Base-by-base conservation (phyloP, 92 coral and sea anemone species). In the Zoanthus solanderi region DNA sequence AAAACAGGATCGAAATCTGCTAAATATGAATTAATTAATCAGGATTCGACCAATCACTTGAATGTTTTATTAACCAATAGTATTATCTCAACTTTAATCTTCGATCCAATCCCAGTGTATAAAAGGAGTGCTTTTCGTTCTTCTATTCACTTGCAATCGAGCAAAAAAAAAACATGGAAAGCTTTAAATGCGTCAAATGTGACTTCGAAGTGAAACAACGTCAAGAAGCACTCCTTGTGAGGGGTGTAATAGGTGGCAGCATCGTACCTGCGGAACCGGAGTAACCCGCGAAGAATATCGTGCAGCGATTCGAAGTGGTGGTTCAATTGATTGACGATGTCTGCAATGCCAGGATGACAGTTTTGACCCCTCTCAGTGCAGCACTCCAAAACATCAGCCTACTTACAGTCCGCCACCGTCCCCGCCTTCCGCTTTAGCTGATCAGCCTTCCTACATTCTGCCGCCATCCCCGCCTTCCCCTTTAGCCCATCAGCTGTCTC, bases 211-310 rank as follows among this genome's bases (percentile, higher is more conserved):
- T 67, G 23, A 65, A 28, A 16, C 31, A 17, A 17, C 71, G 23
- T 16, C 71, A 65, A 78, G 83, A 34, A 46, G 71, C 71, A 23
- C 57, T 78, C 37, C 58, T 46, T 14, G 83, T 46, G 83, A 78
- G 34, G 60, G 60, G 16, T 78, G 83, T 61, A 53, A 46, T 10
- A 78, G 83, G 65, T 78, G 83, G 84, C 84, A 78, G 32, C 72
- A 78, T 48, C 37, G 84, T 30, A 52, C 63, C 13, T 78, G 84
- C 67, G 37, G 84, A 13, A 78, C 84, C 6, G 45, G 67, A n/a
- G 42, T 78, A 9, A 29, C 16, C 44, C 71, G 83, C 32, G 72
- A 9, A 57, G 63, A 57, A 57, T 57, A 57, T 57, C 63, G 63
- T 57, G 63, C 15, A 9, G 63, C 63, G 0, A 57, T 57, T 57